Evolutionary conservation across 2,888 invertebrate species (phyloP).

Genomic region (Lapara coniferarum): DNA sequence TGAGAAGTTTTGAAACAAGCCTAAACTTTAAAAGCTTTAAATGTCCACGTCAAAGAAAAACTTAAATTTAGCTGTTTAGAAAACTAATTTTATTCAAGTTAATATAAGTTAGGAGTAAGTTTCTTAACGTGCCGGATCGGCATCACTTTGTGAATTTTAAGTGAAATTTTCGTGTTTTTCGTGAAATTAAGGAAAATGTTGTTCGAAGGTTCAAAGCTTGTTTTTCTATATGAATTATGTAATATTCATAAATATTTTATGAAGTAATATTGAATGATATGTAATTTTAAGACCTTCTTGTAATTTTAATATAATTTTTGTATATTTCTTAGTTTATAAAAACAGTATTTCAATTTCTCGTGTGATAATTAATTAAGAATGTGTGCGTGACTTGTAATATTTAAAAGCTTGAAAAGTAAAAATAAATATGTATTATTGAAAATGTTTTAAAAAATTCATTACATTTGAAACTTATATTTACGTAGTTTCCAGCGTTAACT

Average conservation of each 20-base stretch:
- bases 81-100: conserved; percentile 25
- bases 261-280: too few relatives aligned
- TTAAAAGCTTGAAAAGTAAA: too few relatives aligned
- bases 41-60: conserved; percentile 73
- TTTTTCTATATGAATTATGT: background rate
- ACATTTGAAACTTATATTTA: too few relatives aligned
- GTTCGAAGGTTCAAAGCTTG: background rate
- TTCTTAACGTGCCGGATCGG: conserved; percentile 13
- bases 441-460: too few relatives aligned
- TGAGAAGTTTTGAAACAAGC: conserved; percentile 41
- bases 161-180: conserved; percentile 3
- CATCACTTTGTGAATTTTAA: conserved; percentile 14
- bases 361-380: too few relatives aligned
- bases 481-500: too few relatives aligned
- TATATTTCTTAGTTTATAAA: too few relatives aligned
- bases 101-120: conserved; percentile 26
- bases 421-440: too few relatives aligned
- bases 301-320: too few relatives aligned
- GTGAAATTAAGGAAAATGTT: background rate
- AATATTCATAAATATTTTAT: background rate
- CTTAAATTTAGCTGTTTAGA: conserved; percentile 33
- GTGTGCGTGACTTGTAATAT: too few relatives aligned
- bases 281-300: too few relatives aligned
- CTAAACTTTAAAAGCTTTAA: conserved; percentile 78
- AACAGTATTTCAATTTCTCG: too few relatives aligned